Evolutionary conservation across 2,797 vertebrate genomes (phyloP), one percentile per base, ranked within the genome.

Genomic region (Cyprinella venusta): DNA sequence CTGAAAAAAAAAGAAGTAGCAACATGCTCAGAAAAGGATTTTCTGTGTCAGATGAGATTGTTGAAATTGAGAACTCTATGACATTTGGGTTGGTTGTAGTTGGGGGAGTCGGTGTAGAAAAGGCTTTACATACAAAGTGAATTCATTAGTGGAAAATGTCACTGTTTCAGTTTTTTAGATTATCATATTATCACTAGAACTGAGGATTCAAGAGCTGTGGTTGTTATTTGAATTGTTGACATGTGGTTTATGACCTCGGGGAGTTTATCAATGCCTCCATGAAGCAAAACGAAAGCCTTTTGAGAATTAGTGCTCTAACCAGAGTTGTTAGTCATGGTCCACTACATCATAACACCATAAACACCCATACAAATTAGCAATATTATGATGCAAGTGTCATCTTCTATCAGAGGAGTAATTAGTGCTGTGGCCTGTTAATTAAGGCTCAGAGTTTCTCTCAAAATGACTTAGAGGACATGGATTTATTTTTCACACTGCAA

Each of bases 281-380:
- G 56, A 42, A 50, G 69, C 56, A 63, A 48, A 72, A 63, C 24
- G 10, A 70, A 72, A 72, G 26, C 26, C 54, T 72, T 7, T 6
- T 19, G 26, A 38, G 68, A 63, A 48, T 33, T 21, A 33, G 18
- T 64, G 59, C 6, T 74, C 61, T 56, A 48, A 82, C 61, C 36
- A 82, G 80, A 82, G 71, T 65, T 81, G 61, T 81, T 81, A 81
- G 70, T 65, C 42, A 64, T 48, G 80, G 59, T 81, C 80, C 54
- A 75, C 56, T 65, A 65, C 61, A 64, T 64, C 52, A 74, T 50
- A 65, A 38, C 61, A 82, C 75, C 61, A 65, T 75, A 82, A 82
- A 82, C 61, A 67, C 21, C 13, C 59, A 74, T 59, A 75, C 8
- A 33, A 77, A 63, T 64, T 21, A 64, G n/a, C 19, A 1, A 33